phyloP scores from a whole-genome alignment of 2,888 invertebrate genomes.

The Drosophila meridionalis region DNA sequence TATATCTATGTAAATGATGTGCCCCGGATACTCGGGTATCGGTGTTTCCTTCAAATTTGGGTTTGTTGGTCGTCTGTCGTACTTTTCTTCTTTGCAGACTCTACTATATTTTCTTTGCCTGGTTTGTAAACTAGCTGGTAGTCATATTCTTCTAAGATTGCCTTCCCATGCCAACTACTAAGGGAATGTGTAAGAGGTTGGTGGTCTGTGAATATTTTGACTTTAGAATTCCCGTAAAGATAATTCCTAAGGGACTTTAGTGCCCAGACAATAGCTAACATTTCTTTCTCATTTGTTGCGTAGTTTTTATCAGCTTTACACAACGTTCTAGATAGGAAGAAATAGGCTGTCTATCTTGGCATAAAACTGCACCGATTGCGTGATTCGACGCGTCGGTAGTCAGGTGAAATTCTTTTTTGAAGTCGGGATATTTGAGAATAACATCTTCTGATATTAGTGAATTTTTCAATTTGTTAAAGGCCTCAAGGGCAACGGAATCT shows the following conservation, averaged over 20 bases:
- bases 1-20: background rate
- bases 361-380: background rate
- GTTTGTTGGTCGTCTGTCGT: background rate
- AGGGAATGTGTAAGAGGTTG: too few relatives aligned
- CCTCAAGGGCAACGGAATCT: background rate
- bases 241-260: background rate
- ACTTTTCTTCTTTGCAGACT: background rate
- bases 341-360: background rate
- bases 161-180: too few relatives aligned
- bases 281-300: background rate
- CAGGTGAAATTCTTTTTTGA: background rate
- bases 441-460: background rate
- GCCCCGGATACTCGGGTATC: background rate
- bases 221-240: background rate
- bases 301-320: background rate
- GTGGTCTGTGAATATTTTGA: too few relatives aligned
- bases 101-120: background rate
- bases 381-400: too few relatives aligned
- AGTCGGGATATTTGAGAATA: constrained; percentile 2
- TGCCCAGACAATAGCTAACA: background rate
- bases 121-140: too few relatives aligned
- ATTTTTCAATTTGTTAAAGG: background rate
- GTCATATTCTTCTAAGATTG: too few relatives aligned
- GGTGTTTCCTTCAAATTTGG: background rate
- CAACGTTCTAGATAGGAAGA: background rate